A percentile compares a stretch with the other conserved stretches of the same genome.
Conservation (phyloP, 2,888 invertebrate species). For the Macaria liturata region DNA sequence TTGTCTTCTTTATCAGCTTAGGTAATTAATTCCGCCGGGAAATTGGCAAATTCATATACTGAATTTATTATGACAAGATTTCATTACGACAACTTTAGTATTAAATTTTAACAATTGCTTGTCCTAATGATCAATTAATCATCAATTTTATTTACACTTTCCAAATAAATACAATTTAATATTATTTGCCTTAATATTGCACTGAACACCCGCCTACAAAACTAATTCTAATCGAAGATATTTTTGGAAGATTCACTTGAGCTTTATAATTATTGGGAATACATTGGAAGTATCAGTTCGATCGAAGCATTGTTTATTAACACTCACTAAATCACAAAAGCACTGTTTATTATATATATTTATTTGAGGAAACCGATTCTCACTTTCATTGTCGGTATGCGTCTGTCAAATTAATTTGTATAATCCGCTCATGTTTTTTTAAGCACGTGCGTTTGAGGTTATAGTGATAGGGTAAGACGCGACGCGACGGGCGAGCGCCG, state of each 20-base stretch:
- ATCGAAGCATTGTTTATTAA: slow-evolving; percentile 43
- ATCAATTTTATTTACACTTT: slow-evolving; percentile 18
- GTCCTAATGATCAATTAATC: not conserved
- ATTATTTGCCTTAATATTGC: slow-evolving; percentile 47
- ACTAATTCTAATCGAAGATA: slow-evolving; percentile 13
- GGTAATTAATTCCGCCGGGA: slow-evolving; percentile 43
- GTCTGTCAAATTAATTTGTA: slow-evolving; percentile 22
- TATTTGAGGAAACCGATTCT: slow-evolving; percentile 18
- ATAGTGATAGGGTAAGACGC: slow-evolving; percentile 52
- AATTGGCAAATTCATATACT: too few species aligned
- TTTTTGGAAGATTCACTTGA: slow-evolving; percentile 45
- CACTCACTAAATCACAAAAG: slow-evolving; percentile 57
- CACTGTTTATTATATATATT: slow-evolving; percentile 22
- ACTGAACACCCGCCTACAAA: slow-evolving; percentile 27
- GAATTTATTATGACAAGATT: slow-evolving; percentile 1
- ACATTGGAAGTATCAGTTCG: slow-evolving; percentile 51
- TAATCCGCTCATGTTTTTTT: slow-evolving; percentile 35
- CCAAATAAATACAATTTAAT: slow-evolving; percentile 16
- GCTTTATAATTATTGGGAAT: slow-evolving; percentile 39
- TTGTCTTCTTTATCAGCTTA: too few species aligned
- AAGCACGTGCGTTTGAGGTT: slow-evolving; percentile 59
- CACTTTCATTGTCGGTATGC: slow-evolving; percentile 26
- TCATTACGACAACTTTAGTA: not conserved
- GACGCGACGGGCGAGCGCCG: slow-evolving; percentile 79
- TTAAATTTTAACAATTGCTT: not conserved